Evolutionary conservation across 1,140 invertebrate species (phyloP), one percentile per base, ranked within the genome.

Genomic region (Melitaea cinxia): DNA sequence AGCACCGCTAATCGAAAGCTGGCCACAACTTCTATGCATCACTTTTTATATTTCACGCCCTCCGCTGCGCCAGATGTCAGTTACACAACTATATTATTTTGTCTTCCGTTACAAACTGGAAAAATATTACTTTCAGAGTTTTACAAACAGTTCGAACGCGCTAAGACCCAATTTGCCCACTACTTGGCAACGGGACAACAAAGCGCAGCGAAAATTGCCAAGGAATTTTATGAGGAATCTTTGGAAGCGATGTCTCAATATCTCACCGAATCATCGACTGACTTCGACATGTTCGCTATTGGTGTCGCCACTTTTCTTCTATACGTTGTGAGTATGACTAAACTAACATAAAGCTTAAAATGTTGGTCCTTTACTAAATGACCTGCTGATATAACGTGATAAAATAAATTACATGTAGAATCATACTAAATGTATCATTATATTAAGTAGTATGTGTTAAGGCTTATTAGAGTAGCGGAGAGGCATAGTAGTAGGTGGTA

Each of bases 211-310:
- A 84, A 91, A 55, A 89, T 91, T 35, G 92, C 93, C 19, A 78
- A 91, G 54, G 70, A 84, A 47, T 91, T 92, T 56, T 94, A 94
- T 68, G 80, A 89, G 3, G 82, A 84, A n/a, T 89, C 92, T 0
- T 75, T 93, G 0, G 78, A 80, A 1, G 90, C 86, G 30, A 94
- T 94, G 93, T 87, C 92, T 55, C 78, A 91, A 19, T 75, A 84
- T 35, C 80, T 94, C 4, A 85, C 88, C 0, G 91, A 82, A 23
- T 91, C 84, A n/a, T 85, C 91, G 19, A 83, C 92, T 12, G 89
- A 92, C 30, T 93, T 93, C 68, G 91, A 94, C 72, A 77, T 93
- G 66, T 87, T 87, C 63, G 71, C 89, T 0, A 82, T 92, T 6
- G 72, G 73, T 10, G 45, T 85, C 10, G 87, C 82, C 6, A 80